Percentiles rank a stretch among this genome's conserved stretches.
Evolutionary conservation across 2,797 vertebrate species (phyloP).

Genomic region (Gorsachius magnificus): DNA sequence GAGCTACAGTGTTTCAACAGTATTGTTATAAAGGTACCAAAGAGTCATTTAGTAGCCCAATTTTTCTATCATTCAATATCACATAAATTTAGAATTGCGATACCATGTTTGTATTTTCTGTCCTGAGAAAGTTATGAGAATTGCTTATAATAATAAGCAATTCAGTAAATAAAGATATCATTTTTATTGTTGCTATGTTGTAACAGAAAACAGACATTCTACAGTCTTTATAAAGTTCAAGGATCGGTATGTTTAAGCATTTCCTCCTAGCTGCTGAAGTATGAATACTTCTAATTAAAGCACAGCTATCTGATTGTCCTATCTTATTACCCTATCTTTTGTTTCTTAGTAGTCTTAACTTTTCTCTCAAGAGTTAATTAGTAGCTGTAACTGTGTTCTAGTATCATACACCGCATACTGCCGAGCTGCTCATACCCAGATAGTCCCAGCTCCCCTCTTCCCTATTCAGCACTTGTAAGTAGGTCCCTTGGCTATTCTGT

Average conservation of each 20-base stretch:
- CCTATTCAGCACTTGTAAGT: background rate
- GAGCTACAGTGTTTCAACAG: background rate
- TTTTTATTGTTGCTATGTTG: background rate
- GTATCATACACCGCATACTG: background rate
- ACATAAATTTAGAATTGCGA: background rate
- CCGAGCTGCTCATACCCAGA: background rate
- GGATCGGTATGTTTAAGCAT: background rate
- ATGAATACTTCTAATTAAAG: background rate
- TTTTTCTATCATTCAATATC: background rate
- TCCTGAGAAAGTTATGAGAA: background rate
- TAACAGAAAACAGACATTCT: background rate
- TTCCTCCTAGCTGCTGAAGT: background rate
- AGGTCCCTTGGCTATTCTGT: slow-evolving; percentile 35
- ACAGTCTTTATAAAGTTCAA: background rate
- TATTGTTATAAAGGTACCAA: background rate
- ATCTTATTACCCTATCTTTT: background rate
- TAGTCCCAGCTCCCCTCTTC: background rate
- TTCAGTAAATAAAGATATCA: background rate
- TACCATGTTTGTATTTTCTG: background rate
- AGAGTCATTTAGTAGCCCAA: background rate
- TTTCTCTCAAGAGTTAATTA: background rate
- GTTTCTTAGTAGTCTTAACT: background rate
- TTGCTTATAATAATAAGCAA: background rate
- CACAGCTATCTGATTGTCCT: background rate
- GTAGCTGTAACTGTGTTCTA: background rate